These are phyloP conservation scores for Galbula dea DNA, from an alignment of 2,113 vertebrate species.

Conservation along the genomic window DNA sequence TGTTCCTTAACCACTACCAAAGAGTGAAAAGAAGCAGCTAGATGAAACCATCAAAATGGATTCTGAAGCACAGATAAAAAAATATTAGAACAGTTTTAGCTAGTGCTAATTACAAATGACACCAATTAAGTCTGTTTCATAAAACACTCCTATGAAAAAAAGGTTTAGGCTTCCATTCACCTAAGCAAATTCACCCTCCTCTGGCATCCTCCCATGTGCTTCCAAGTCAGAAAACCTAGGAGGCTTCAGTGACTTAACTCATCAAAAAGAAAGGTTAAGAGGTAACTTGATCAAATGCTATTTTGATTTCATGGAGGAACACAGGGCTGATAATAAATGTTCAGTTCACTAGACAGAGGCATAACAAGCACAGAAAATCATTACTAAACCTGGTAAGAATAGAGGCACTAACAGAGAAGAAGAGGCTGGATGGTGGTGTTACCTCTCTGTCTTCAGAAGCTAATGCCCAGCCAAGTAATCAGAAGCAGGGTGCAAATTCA, in stretches of 20 bases:
- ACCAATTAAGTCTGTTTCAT: conserved; percentile 20
- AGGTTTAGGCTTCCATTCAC: not conserved
- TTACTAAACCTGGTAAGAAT: not conserved
- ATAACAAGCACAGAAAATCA: not conserved
- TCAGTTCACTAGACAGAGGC: not conserved
- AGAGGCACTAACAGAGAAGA: not conserved
- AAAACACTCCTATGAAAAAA: not conserved
- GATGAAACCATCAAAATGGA: not conserved
- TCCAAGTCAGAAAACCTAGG: not conserved
- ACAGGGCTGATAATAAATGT: not conserved
- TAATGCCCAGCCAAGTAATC: not conserved
- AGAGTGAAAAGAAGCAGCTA: conserved; percentile 52
- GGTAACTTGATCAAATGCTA: not conserved
- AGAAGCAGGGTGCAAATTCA: conserved; percentile 38
- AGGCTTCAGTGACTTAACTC: not conserved
- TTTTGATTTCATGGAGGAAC: conserved; percentile 6
- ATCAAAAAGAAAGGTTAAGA: conserved; percentile 20
- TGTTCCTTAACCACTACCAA: conserved; percentile 31
- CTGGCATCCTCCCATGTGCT: not conserved
- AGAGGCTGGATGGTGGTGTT: not conserved
- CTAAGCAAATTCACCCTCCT: not conserved
- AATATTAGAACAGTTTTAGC: not conserved
- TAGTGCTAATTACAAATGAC: not conserved
- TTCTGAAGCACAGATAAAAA: not conserved
- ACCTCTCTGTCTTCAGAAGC: not conserved